phyloP scores from a whole-genome alignment of 2,113 vertebrate species.

The Semicossyphus pulcher region DNA sequence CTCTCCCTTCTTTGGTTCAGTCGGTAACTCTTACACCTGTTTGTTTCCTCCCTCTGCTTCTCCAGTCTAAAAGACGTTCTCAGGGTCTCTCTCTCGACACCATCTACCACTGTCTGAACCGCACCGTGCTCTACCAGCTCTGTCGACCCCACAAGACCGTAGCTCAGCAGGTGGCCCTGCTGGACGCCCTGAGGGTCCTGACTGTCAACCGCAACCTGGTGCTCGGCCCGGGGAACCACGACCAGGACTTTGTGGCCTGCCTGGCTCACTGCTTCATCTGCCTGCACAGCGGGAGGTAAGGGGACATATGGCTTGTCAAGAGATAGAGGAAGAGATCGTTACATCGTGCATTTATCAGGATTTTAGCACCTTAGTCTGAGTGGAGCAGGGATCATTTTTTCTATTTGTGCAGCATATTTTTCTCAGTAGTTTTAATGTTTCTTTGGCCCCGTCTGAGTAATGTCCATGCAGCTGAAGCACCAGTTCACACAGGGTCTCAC shows the following conservation, averaged over 20 bases:
- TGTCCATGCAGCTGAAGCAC: not conserved
- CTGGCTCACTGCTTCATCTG: slow-evolving; percentile 97
- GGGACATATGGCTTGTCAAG: rapidly evolving
- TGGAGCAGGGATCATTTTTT: too few relatives aligned
- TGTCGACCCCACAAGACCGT: slow-evolving; percentile 97
- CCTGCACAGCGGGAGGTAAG: slow-evolving; percentile 93
- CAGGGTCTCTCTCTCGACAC: slow-evolving; percentile 95
- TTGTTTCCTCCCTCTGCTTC: not conserved
- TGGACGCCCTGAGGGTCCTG: slow-evolving; percentile 93
- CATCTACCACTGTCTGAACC: slow-evolving; percentile 97
- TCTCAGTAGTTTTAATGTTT: not conserved
- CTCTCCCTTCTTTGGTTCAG: not conserved
- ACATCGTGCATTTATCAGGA: too few relatives aligned
- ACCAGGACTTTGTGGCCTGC: slow-evolving; percentile 98
- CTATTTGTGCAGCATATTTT: too few relatives aligned
- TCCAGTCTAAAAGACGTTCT: slow-evolving; percentile 94
- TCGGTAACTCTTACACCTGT: not conserved
- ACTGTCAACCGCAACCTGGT: slow-evolving; percentile 97
- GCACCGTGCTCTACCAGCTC: slow-evolving; percentile 98
- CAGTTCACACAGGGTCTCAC: not conserved
- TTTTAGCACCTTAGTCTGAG: too few relatives aligned
- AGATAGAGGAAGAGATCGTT: too few relatives aligned
- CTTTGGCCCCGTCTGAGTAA: not conserved
- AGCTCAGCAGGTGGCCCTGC: slow-evolving; percentile 95
- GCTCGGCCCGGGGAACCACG: slow-evolving; percentile 96